phyloP scores from a whole-genome alignment of 2,888 invertebrate genomes.

The Hirtodrosophila cameraria region DNA sequence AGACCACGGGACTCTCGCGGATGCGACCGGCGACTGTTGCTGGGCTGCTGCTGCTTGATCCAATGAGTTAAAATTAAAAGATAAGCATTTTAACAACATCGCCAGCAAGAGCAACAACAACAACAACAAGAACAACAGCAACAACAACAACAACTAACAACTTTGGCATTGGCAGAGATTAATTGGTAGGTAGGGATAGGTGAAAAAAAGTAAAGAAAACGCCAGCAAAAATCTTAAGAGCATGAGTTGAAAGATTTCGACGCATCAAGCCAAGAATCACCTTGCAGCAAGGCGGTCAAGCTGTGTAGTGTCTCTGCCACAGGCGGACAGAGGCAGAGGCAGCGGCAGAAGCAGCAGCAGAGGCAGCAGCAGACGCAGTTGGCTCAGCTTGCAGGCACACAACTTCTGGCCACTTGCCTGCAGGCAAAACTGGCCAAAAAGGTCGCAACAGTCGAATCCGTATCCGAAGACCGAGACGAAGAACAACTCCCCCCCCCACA shows the following conservation, averaged over 20 bases:
- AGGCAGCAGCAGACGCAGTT: too few relatives aligned
- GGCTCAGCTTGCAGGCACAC: constrained; percentile 52
- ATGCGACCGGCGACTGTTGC: constrained; percentile 55
- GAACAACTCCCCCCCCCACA: neutral
- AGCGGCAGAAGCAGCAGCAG: too few relatives aligned
- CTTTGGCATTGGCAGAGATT: constrained; percentile 83
- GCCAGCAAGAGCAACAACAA: constrained; percentile 54
- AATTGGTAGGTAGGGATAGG: constrained; percentile 82
- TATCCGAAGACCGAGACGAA: constrained; percentile 9
- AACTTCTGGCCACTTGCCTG: constrained; percentile 50
- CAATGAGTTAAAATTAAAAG: constrained; percentile 83
- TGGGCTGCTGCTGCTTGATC: constrained; percentile 73
- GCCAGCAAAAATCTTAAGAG: constrained; percentile 64
- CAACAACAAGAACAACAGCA: constrained; percentile 44
- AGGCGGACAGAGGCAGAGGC: too few relatives aligned
- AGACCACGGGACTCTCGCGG: constrained; percentile 35
- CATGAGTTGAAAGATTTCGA: constrained; percentile 78
- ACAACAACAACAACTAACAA: constrained; percentile 74
- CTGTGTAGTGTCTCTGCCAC: constrained; percentile 16
- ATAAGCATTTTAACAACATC: constrained; percentile 83
- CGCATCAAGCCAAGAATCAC: constrained; percentile 74
- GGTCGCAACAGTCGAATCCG: constrained; percentile 42
- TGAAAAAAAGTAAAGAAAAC: constrained; percentile 56
- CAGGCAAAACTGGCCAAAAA: constrained; percentile 51
- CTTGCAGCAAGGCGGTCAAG: constrained; percentile 68